Conservation (phyloP, 2,797 vertebrate genomes). For the Oreochromis mossambicus region DNA sequence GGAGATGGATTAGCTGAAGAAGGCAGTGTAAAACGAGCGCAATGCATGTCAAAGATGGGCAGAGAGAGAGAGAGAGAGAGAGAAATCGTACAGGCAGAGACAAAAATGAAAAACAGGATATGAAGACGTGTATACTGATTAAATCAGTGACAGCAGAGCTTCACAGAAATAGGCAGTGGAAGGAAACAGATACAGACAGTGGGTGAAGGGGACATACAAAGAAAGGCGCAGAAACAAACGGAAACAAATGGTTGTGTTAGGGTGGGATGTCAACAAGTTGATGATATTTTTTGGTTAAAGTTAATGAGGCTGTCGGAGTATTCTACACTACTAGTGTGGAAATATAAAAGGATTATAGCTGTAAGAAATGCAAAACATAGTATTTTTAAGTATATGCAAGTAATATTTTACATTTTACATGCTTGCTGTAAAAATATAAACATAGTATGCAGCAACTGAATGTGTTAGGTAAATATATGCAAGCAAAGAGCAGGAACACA, state of each 20-base stretch:
- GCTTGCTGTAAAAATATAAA: not conserved
- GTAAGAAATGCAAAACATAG: not conserved
- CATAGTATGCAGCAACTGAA: not conserved
- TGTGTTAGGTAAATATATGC: not conserved
- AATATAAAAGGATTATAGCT: not conserved
- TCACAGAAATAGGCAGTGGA: not conserved
- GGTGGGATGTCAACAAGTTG: not conserved
- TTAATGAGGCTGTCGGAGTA: not conserved
- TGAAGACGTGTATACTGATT: not conserved
- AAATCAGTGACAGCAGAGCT: not conserved
- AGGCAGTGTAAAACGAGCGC: not conserved
- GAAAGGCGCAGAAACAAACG: not conserved
- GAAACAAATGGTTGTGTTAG: not conserved
- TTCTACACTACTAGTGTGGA: not conserved
- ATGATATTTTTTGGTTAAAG: not conserved
- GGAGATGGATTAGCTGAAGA: not conserved
- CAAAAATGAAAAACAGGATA: constrained; percentile 21
- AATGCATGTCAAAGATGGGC: not conserved
- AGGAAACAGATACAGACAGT: constrained; percentile 2
- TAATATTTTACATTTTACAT: not conserved
- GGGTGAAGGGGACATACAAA: not conserved
- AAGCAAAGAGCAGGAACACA: not conserved
- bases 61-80: not conserved
- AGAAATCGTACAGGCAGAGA: not conserved
- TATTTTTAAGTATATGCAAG: not conserved